Evolutionary conservation across 2,888 invertebrate species (phyloP), one percentile per base, ranked within the genome.

Genomic region (Panzeria rudis): DNA sequence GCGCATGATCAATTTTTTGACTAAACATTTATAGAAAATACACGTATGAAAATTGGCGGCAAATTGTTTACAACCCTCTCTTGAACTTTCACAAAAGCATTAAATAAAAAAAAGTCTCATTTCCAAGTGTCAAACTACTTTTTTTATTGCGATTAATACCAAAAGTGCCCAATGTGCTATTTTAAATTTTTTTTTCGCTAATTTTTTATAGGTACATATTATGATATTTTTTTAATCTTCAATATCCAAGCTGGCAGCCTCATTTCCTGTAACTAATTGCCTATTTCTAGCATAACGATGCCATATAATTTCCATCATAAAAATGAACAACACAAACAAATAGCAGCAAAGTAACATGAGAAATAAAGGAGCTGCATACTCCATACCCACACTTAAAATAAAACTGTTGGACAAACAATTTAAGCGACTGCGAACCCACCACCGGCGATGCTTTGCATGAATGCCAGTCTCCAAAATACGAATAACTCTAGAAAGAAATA

Each of bases 341-440:
- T 90, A 91, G 15, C 88, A 87, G 17, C 87, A 87, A 52, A 90
- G 68, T 52, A 92, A 86, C 86, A 92, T 87, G 3, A 90, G 82
- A 86, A 92, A 91, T 11, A 92, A 77, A 1, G 92, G 91, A 2
- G 90, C 91, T 47, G 90, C 89, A 79, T 92, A 92, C 50, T 92
- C 92, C 87, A 92, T 86, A 77, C 92, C 92, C 54, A 92, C 92
- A 56, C 87, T 88, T 29, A 92, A 89, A 62, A 90, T 86, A 69
- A 89, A 87, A 83, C 86, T 91, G 56, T 89, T 88, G 7, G 91
- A 86, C 13, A 81, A 47, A 76, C 92, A 92, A 50, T 89, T 86
- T 17, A 92, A 81, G 77, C 89, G 90, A 50, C 86, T 88, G 66
- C 86, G 89, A 29, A 89, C 83, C 91, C 91, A 92, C 59, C 88